Conservation (phyloP, 2,888 invertebrate genomes). For the Lasioglossum marginatum region DNA sequence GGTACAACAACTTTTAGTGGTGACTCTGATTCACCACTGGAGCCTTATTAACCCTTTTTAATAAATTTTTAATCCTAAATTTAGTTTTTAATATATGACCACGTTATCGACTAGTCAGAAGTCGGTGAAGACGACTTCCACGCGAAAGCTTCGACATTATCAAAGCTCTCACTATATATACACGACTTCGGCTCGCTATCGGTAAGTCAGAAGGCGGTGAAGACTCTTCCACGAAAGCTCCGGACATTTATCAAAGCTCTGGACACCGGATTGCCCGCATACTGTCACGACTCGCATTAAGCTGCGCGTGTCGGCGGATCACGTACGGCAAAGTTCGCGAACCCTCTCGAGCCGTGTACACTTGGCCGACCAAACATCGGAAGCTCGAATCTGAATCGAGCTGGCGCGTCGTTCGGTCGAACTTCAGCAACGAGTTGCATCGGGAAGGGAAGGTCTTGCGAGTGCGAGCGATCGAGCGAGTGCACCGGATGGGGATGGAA, state of each 20-base stretch:
- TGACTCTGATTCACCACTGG: too few species aligned
- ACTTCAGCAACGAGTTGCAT: neutral
- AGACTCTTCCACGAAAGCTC: neutral
- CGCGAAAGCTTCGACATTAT: neutral
- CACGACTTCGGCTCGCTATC: neutral
- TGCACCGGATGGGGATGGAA: neutral
- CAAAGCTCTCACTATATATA: neutral
- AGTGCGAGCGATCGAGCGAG: neutral
- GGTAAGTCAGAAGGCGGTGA: neutral
- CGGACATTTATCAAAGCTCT: neutral
- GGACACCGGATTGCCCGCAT: neutral
- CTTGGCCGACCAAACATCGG: neutral
- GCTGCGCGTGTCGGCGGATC: neutral
- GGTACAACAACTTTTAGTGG: too few species aligned
- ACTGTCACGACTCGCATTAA: neutral
- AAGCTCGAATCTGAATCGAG: conserved; percentile 7
- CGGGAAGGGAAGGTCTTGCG: neutral
- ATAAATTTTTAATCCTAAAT: too few species aligned
- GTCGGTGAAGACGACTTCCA: neutral
- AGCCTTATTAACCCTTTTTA: too few species aligned
- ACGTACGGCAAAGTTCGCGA: conserved; percentile 1
- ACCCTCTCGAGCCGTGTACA: neutral
- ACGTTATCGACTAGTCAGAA: too few species aligned
- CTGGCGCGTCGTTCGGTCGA: neutral
- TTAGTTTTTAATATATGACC: too few species aligned